Conservation (phyloP, 2,113 vertebrate genomes). For the Ceuthmochares aereus region DNA sequence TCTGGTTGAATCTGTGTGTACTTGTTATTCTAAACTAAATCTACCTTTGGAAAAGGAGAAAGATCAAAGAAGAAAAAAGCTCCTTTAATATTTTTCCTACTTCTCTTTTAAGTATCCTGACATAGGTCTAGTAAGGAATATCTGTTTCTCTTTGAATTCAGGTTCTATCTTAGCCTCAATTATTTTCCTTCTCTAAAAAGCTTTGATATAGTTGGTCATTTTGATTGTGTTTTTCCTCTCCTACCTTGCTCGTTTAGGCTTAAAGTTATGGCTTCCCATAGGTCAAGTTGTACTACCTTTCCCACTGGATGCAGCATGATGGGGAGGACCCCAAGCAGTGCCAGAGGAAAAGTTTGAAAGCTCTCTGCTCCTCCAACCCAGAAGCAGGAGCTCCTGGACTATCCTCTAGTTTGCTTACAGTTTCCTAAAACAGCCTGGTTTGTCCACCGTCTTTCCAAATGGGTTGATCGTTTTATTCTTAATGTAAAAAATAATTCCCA, state of each 20-base stretch:
- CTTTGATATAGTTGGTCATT: background rate
- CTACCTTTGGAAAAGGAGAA: background rate
- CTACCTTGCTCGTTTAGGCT: background rate
- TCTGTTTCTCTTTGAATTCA: background rate
- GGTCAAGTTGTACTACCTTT: background rate
- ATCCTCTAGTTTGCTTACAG: background rate
- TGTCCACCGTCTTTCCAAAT: background rate
- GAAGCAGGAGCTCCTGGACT: background rate
- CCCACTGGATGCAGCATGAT: rapidly evolving
- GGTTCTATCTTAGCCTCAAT: background rate
- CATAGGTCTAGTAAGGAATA: background rate
- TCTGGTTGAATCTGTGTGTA: background rate
- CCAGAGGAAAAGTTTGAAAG: background rate
- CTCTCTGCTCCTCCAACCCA: background rate
- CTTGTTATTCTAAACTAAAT: background rate
- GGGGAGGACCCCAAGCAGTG: background rate
- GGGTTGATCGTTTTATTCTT: background rate
- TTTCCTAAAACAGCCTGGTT: background rate
- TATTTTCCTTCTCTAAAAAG: background rate
- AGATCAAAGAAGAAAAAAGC: background rate
- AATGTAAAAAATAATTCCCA: background rate
- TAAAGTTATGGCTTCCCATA: background rate
- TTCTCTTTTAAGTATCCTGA: background rate
- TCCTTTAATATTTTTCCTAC: background rate
- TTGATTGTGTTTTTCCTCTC: background rate